Percentiles rank a stretch among this genome's conserved stretches.
Conservation (phyloP, 1,140 invertebrate species). For the Limonius californicus region DNA sequence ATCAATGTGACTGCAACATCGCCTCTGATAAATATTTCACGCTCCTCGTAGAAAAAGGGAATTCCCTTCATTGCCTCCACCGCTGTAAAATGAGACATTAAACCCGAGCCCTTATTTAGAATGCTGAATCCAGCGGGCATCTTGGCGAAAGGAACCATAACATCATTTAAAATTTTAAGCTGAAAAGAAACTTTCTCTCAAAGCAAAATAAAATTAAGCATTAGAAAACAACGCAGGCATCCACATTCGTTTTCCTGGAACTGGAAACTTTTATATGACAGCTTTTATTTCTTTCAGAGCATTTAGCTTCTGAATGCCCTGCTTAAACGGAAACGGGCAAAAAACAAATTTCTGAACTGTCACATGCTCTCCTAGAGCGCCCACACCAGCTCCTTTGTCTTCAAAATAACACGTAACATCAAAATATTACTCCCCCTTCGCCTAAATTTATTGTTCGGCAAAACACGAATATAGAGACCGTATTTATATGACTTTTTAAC, state of each 20-base stretch:
- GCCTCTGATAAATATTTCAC: too few species aligned
- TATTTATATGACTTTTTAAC: neutral
- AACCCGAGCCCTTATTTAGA: too few species aligned
- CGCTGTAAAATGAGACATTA: neutral
- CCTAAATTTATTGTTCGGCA: neutral
- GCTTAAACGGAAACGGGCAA: neutral
- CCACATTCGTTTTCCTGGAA: conserved; percentile 7
- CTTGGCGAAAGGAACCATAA: neutral
- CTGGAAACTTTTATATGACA: conserved; percentile 11
- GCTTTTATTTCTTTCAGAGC: conserved; percentile 11
- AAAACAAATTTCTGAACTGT: conserved; percentile 14
- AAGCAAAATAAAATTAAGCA: neutral
- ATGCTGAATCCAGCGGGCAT: too few species aligned
- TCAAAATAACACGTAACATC: conserved; percentile 2
- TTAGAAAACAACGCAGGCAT: conserved; percentile 4
- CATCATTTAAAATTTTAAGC: neutral
- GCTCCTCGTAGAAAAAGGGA: too few species aligned
- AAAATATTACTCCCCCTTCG: neutral
- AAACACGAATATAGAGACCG: neutral
- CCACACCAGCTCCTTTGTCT: neutral
- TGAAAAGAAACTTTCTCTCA: neutral
- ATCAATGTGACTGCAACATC: too few species aligned
- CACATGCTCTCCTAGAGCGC: neutral
- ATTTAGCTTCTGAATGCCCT: conserved; percentile 1
- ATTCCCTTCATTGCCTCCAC: too few species aligned